Conservation (phyloP, 2,113 vertebrate species). For the Dryoscopus gambensis region DNA sequence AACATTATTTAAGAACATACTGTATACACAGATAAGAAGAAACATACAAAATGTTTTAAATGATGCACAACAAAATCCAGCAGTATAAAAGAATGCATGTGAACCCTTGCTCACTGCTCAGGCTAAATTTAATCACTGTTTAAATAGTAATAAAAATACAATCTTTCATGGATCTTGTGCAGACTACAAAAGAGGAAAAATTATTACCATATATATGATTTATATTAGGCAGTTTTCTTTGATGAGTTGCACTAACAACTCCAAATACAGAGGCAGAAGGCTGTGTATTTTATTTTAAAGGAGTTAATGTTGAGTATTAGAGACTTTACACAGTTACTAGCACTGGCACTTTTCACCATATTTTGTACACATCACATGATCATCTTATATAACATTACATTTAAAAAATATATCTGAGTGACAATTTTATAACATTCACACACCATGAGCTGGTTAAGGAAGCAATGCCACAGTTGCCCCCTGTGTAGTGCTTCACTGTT, state of each 20-base stretch:
- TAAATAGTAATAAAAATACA: constrained; percentile 99
- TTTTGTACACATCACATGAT: constrained; percentile 96
- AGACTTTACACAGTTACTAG: constrained; percentile 96
- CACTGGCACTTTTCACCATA: constrained; percentile 96
- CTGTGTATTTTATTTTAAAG: constrained; percentile 79
- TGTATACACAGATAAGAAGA: constrained; percentile 97
- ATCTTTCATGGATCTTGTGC: constrained; percentile 93
- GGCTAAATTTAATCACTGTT: constrained; percentile 87
- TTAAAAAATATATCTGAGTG: constrained; percentile 86
- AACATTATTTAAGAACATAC: constrained; percentile 99
- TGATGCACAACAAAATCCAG: constrained; percentile 96
- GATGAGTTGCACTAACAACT: constrained; percentile 78
- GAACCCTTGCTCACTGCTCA: constrained; percentile 82
- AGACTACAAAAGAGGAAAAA: constrained; percentile 88
- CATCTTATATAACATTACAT: constrained; percentile 89
- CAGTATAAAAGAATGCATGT: constrained; percentile 93
- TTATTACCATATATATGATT: constrained; percentile 85
- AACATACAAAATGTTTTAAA: constrained; percentile 98
- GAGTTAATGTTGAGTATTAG: constrained; percentile 79
- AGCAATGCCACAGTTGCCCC: constrained; percentile 72
- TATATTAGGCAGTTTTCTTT: constrained; percentile 84
- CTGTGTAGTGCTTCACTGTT: constrained; percentile 88
- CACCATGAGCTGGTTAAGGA: constrained; percentile 76
- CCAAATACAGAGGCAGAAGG: constrained; percentile 79
- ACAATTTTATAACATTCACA: constrained; percentile 79